Evolutionary conservation across 2,113 vertebrate genomes (phyloP).

Genomic region (Cyprinodon variegatus): DNA sequence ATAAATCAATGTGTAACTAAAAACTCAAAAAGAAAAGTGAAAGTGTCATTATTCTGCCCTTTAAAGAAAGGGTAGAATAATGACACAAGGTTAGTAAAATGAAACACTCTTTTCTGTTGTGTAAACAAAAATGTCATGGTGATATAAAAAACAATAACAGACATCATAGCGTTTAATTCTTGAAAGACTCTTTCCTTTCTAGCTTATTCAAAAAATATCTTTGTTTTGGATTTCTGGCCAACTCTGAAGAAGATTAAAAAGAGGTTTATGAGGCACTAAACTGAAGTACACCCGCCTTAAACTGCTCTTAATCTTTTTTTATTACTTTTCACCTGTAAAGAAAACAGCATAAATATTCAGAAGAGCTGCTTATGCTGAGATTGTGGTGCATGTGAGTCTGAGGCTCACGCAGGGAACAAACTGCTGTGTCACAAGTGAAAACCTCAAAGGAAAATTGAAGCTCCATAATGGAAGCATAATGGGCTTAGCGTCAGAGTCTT

Average conservation of each 20-base stretch:
- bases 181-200: not conserved
- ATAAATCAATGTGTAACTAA: too few relatives aligned
- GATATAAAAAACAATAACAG: not conserved
- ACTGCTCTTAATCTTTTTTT: constrained; percentile 37
- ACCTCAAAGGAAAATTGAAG: constrained; percentile 80
- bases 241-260: constrained; percentile 3
- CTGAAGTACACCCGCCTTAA: constrained; percentile 27
- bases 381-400: constrained; percentile 46
- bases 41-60: too few relatives aligned
- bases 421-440: constrained; percentile 78
- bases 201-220: not conserved
- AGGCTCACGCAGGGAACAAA: constrained; percentile 67
- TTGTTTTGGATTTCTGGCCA: not conserved
- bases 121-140: not conserved
- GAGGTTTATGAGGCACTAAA: not conserved
- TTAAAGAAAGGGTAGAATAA: too few relatives aligned
- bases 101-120: too few relatives aligned
- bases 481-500: constrained; percentile 82
- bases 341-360: constrained; percentile 51
- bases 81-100: too few relatives aligned
- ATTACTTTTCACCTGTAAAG: constrained; percentile 51
- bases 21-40: too few relatives aligned
- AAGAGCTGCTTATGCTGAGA: constrained; percentile 15
- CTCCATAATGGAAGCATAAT: constrained; percentile 84
- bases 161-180: not conserved